Conservation (phyloP, 1,140 invertebrate genomes). For the Xylocopa sonorina region DNA sequence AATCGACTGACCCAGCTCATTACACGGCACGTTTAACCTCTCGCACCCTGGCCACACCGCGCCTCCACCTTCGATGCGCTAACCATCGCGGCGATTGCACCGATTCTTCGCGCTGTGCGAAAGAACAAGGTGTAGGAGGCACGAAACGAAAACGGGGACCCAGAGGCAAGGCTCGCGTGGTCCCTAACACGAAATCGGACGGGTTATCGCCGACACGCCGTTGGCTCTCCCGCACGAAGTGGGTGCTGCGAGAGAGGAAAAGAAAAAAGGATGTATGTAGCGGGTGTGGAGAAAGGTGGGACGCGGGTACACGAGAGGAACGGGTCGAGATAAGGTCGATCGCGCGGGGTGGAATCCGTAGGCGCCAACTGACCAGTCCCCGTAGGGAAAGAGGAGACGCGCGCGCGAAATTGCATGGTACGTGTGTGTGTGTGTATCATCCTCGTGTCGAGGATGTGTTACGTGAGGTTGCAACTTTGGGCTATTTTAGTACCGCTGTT, state of each 20-base stretch:
- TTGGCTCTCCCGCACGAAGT: constrained; percentile 30
- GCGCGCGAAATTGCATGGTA: background rate
- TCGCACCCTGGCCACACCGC: too few species aligned
- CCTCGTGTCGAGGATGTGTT: too few species aligned
- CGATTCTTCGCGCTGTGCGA: background rate
- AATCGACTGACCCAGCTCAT: background rate
- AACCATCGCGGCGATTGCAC: background rate
- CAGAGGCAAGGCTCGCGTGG: background rate
- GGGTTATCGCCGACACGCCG: constrained; percentile 12
- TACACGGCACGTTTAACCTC: background rate
- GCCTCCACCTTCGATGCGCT: background rate
- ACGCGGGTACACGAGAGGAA: constrained; percentile 8
- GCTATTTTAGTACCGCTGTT: too few species aligned
- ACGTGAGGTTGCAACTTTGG: too few species aligned
- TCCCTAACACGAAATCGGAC: constrained; percentile 41
- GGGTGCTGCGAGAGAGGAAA: background rate
- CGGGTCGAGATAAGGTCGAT: constrained; percentile 47
- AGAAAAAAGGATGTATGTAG: background rate
- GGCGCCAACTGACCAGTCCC: constrained; percentile 6
- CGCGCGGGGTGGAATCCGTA: constrained; percentile 29
- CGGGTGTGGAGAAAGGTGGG: background rate
- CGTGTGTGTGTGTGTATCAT: background rate
- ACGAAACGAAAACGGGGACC: constrained; percentile 3
- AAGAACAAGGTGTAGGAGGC: background rate
- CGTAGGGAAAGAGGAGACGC: background rate